A percentile compares a stretch with the other conserved stretches of the same genome.
phyloP scores from a whole-genome alignment of 2,797 vertebrate genomes.

The Pelochelys cantorii region DNA sequence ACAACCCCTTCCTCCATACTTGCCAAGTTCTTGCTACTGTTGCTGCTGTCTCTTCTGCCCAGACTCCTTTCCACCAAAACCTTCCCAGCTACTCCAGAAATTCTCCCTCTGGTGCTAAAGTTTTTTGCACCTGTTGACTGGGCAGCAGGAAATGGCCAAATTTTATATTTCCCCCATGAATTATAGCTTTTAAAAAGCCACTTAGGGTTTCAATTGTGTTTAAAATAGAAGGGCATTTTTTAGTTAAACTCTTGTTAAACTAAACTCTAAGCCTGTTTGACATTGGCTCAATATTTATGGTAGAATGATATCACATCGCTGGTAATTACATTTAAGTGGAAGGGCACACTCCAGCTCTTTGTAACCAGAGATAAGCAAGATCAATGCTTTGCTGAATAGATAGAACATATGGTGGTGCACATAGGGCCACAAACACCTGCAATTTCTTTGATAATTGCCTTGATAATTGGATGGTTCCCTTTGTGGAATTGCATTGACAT shows the following conservation, averaged over 20 bases:
- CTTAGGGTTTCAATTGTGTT: not conserved
- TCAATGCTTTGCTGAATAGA: conserved; percentile 20
- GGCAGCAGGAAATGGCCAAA: not conserved
- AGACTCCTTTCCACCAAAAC: not conserved
- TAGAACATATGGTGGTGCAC: not conserved
- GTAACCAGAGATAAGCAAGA: not conserved
- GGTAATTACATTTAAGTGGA: not conserved
- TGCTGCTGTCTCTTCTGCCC: not conserved
- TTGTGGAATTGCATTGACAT: conserved; percentile 25
- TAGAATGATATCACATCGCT: conserved; percentile 18
- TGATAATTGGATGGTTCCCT: conserved; percentile 34
- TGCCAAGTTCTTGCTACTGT: not conserved
- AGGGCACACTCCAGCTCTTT: not conserved
- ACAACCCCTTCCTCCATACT: not conserved
- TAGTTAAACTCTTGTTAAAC: not conserved
- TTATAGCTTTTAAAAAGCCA: conserved; percentile 23
- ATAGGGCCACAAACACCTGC: not conserved
- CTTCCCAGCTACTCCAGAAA: not conserved
- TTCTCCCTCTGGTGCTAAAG: accelerated
- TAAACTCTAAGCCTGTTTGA: not conserved
- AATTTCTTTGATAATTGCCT: conserved; percentile 38
- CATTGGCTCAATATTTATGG: conserved; percentile 2
- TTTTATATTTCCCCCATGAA: not conserved
- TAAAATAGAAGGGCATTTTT: not conserved
- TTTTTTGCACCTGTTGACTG: not conserved